Base-by-base conservation (phyloP, 2,888 invertebrate genomes). In the Lucinisca nassula region DNA sequence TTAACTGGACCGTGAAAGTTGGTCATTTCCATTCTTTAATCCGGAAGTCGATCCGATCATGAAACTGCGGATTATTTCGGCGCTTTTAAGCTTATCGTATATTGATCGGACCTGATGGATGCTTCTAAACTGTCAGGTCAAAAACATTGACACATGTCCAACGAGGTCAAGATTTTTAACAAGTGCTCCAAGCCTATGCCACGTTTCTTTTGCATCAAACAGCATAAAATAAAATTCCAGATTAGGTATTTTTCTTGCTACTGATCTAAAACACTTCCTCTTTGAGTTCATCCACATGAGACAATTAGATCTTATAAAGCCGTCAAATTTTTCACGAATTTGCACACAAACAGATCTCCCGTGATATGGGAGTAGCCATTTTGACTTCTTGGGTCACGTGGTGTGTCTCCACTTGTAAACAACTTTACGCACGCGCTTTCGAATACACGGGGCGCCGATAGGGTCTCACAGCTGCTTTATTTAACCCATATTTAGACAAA, bases 371-470 rank as follows among this genome's bases (percentile, higher is more conserved):
- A 21, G 67, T n/a, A 67, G 67, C 67, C 67, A 67, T 67, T 67
- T 67, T 67, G 27, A 67, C 67, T 67, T 67, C 8, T 35, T 35
- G 67, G n/a, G 35, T 67, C 67, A 67, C 67, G 67, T 67, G 67
- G 35, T 35, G 0, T 2, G 67, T 67, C 27, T 55, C 55, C 24
- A 30, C 30, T 67, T 35, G 67, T 67, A 67, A 67, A 67, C 67
- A 67, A 67, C 61, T 27, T 10, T 61, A 61, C 61, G 61, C 61
- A 61, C 24, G 61, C 61, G 61, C 61, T 4, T 30, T 45, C 45
- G 45, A 45, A 8, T 12, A 8, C 45, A 45, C 8, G 45, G 17
- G 45, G 45, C 45, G 45, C 17, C 21, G 8, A n/a, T n/a, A n/a
- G n/a, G n/a, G n/a, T n/a, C n/a, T n/a, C n/a, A n/a, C n/a, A n/a